These are phyloP conservation scores for Salminus brasiliensis DNA, from an alignment of 2,113 vertebrate genomes.

Conservation along the genomic window DNA sequence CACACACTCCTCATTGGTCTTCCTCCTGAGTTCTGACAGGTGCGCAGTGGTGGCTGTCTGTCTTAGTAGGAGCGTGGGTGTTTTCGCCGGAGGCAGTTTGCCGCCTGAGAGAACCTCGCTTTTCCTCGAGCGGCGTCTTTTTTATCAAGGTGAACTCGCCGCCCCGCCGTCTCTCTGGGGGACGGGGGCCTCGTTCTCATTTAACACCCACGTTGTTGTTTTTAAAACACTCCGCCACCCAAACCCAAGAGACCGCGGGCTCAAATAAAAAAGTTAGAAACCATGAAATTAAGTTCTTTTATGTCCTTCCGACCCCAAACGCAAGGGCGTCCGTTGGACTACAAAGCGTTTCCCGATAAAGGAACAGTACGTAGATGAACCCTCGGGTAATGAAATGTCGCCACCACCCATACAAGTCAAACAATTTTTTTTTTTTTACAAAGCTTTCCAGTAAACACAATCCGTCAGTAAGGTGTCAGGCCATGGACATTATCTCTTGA, in stretches of 20 bases:
- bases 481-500: too few relatives aligned
- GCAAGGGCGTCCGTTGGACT: background rate
- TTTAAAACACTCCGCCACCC: background rate
- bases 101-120: background rate
- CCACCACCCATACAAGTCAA: too few relatives aligned
- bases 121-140: background rate
- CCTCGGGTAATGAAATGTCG: background rate
- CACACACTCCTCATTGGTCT: background rate
- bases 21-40: background rate
- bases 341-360: background rate
- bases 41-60: background rate
- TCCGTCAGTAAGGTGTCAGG: too few relatives aligned
- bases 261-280: conserved; percentile 14
- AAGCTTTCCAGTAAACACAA: too few relatives aligned
- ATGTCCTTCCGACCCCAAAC: background rate
- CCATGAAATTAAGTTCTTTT: conserved; percentile 18
- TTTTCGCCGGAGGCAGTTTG: background rate
- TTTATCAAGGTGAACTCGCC: background rate
- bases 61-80: background rate
- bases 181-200: background rate
- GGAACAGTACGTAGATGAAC: background rate
- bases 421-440: too few relatives aligned
- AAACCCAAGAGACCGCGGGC: background rate
- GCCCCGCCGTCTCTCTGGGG: background rate
- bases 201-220: background rate